Evolutionary conservation across 2,888 invertebrate genomes (phyloP), one percentile per base, ranked within the genome.

Genomic region (Noctua fimbriata): DNA sequence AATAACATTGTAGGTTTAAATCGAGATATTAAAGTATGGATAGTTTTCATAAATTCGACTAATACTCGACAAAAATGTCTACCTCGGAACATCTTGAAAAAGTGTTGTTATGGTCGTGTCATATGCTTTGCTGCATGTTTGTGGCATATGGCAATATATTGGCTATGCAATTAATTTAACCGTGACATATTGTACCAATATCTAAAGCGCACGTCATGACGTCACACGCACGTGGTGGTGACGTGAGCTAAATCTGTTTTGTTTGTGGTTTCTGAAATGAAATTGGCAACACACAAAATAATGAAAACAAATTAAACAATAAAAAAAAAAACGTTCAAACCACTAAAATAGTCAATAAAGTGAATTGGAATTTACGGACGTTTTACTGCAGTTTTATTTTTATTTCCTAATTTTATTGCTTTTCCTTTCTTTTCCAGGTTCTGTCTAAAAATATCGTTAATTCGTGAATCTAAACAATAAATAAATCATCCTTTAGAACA

Each of bases 141-240:
- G 12, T 47, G 41, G 58, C 55, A 74, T 49, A 71, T 65, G 32
- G 69, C 66, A 10, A 10, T 12, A 44, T 12, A 69, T 67, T 60
- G n/a, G 65, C 36, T 72, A 73, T 73, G 55, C n/a, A 76, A 83
- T 72, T 41, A 72, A 70, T 82, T 70, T 79, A 28, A 2, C 7
- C 16, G 65, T 49, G 44, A 32, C 47, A 74, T 66, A 74, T 74
- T 79, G 55, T 65, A 73, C 58, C 16, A 69, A 81, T 69, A 67
- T 73, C 28, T 49, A 71, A 28, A 60, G 41, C 47, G 16, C 28
- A 66, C 55, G 16, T 16, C 67, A 52, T 44, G 44, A 79, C 60
- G 76, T 75, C 71, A 79, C 49, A 60, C 44, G 60, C 76, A 87
- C 87, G 82, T 82, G 87, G 76, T 65, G 75, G 36, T 78, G 88